A percentile compares a stretch with the other conserved stretches of the same genome.
These are phyloP conservation scores for Leptodirus hochenwartii DNA, from an alignment of 2,888 invertebrate genomes.

Conservation along the genomic window DNA sequence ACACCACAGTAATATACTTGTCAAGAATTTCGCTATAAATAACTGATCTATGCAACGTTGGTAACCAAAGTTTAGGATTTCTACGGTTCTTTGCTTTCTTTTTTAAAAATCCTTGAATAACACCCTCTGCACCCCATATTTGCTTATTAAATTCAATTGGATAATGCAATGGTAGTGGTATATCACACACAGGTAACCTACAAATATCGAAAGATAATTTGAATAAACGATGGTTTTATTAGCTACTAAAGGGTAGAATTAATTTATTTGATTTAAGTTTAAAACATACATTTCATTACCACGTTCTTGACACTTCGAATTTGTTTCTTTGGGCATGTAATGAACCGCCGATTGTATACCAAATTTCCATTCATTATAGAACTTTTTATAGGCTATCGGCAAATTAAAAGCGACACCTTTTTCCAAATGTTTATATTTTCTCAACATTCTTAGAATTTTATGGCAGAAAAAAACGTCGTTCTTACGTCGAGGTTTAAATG, in stretches of 20 bases:
- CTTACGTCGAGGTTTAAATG: too few relatives aligned
- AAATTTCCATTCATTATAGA: slow-evolving; percentile 69
- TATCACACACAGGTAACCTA: slow-evolving; percentile 52
- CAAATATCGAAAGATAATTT: slow-evolving; percentile 13
- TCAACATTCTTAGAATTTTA: slow-evolving; percentile 21
- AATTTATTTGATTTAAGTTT: neutral
- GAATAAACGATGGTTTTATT: slow-evolving; percentile 1
- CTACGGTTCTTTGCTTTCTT: slow-evolving; percentile 38
- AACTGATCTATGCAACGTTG: slow-evolving; percentile 56
- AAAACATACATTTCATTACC: slow-evolving; percentile 49
- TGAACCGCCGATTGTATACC: slow-evolving; percentile 40
- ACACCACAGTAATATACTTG: slow-evolving; percentile 59
- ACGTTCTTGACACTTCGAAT: slow-evolving; percentile 51
- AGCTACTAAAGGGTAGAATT: slow-evolving; percentile 1
- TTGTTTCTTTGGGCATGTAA: slow-evolving; percentile 54
- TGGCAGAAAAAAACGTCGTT: too few relatives aligned
- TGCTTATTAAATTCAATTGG: slow-evolving; percentile 68
- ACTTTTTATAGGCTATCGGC: slow-evolving; percentile 69
- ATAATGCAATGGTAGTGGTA: slow-evolving; percentile 54
- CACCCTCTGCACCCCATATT: slow-evolving; percentile 93
- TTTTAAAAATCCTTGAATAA: slow-evolving; percentile 73
- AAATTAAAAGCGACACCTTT: slow-evolving; percentile 47
- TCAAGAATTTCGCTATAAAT: slow-evolving; percentile 83
- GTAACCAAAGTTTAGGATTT: slow-evolving; percentile 78
- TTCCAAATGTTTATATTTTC: slow-evolving; percentile 30